Evolutionary conservation across 2,888 invertebrate species (phyloP).

Genomic region (Bombylius discolor): DNA sequence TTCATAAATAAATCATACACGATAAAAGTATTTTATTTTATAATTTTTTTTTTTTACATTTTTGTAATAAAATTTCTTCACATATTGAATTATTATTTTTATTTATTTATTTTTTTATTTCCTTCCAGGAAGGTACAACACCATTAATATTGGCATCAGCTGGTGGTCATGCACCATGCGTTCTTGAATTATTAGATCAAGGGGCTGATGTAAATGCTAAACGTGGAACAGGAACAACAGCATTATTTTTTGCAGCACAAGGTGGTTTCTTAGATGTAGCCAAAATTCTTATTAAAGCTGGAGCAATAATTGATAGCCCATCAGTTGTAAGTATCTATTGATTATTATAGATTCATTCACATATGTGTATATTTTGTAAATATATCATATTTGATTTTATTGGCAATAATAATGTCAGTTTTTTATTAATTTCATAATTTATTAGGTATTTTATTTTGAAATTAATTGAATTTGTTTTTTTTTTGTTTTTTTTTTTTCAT

Average conservation of each 20-base stretch:
- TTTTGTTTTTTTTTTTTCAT: no score
- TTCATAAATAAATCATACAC: no score
- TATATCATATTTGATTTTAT: not conserved
- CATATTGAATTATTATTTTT: not conserved
- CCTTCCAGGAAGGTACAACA: slow-evolving; percentile 80
- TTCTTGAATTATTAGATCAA: slow-evolving; percentile 72
- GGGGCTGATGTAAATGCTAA: slow-evolving; percentile 80
- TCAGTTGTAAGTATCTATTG: slow-evolving; percentile 49
- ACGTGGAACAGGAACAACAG: slow-evolving; percentile 83
- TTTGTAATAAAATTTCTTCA: not conserved
- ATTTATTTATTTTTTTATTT: not conserved
- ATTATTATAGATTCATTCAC: not conserved
- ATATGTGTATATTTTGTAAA: not conserved
- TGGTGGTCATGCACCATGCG: slow-evolving; percentile 80
- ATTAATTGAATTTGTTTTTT: not conserved
- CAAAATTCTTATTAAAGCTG: slow-evolving; percentile 59
- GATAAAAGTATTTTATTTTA: no score
- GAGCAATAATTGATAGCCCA: slow-evolving; percentile 63
- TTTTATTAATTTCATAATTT: not conserved
- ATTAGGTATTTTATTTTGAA: not conserved
- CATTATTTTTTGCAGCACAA: slow-evolving; percentile 88
- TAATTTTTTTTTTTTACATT: not conserved
- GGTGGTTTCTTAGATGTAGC: slow-evolving; percentile 81
- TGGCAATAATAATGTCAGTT: no score
- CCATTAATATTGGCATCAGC: slow-evolving; percentile 85